Evolutionary conservation across 2,888 invertebrate species (phyloP).

Genomic region (Lasioglossum calceatum): DNA sequence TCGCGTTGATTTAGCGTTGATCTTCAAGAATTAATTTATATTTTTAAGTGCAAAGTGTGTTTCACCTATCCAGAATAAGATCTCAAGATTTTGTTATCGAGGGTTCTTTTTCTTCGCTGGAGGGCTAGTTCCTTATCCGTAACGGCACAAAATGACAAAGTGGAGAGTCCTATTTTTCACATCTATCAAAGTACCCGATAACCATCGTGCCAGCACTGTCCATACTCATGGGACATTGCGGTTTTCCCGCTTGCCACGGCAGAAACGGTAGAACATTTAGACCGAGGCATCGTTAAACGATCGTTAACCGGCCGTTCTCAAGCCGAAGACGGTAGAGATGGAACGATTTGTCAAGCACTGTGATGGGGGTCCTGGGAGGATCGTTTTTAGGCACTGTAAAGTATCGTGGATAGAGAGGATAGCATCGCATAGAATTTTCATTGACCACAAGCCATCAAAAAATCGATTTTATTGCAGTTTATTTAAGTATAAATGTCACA

Average conservation of each 20-base stretch:
- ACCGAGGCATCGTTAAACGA: slow-evolving; percentile 69
- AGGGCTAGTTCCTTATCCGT: slow-evolving; percentile 2
- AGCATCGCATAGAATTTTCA: neutral
- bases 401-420: slow-evolving; percentile 37
- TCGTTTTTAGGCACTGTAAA: slow-evolving; percentile 42
- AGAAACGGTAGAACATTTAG: slow-evolving; percentile 56
- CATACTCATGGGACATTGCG: slow-evolving; percentile 45
- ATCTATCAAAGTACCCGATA: slow-evolving; percentile 60
- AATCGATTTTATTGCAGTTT: neutral
- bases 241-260: slow-evolving; percentile 46
- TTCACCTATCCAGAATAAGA: neutral
- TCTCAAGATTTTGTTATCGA: neutral
- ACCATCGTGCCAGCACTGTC: slow-evolving; percentile 39
- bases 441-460: neutral
- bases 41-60: neutral
- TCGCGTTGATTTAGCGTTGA: neutral
- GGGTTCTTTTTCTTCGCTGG: neutral
- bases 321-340: slow-evolving; percentile 51
- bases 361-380: slow-evolving; percentile 61
- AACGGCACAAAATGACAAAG: slow-evolving; percentile 31
- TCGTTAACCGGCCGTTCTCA: slow-evolving; percentile 66
- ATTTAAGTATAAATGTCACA: too few relatives aligned
- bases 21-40: neutral
- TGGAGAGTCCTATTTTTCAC: slow-evolving; percentile 44
- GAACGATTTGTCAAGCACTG: slow-evolving; percentile 69